Evolutionary conservation across 2,797 vertebrate species (phyloP), one percentile per base, ranked within the genome.

Genomic region (Crypturellus tataupa): DNA sequence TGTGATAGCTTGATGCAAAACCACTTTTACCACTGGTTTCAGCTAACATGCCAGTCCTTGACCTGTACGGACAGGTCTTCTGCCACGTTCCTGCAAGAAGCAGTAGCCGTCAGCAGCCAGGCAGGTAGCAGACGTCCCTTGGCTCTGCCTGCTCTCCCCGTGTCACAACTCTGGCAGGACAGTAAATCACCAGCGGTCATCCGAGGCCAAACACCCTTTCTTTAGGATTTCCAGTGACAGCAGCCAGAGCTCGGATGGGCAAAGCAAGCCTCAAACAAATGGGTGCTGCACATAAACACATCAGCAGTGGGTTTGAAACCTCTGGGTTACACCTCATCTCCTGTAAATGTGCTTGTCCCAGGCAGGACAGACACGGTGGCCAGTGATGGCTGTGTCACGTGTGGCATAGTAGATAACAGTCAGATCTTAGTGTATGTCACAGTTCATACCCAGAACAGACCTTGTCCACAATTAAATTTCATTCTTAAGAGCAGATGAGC

Each of bases 401-500:
- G 16, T 0, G 21, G 13, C 37, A 8, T 0, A 55, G 10, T 25
- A 79, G 78, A 33, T 9, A 20, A 82, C 23, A 46, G 56, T 46
- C 62, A 29, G 55, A 56, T 33, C 69, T 27, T 27, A 24, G 59
- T 47, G 35, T 10, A 3, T 35, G 73, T 58, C 65, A 46, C 23
- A 75, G 51, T 55, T 63, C 37, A 3, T 3, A 35, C 65, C 80
- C 69, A 56, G 81, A 81, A 27, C 5, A 64, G 37, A 18, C 85
- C 79, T 14, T 91, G 84, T 18, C 56, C 70, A 31, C 75, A 40
- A 94, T 87, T n/a, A 85, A 20, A 58, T 90, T 67, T 75, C 72
- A 84, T 85, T 86, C 88, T 84, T n/a, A 88, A 64, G 76, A 69
- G 82, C 27, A 89, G 85, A 59, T 42, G 65, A 94, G 70, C 56